Conservation (phyloP, 2,113 vertebrate genomes). For the Hippocampus abdominalis region DNA sequence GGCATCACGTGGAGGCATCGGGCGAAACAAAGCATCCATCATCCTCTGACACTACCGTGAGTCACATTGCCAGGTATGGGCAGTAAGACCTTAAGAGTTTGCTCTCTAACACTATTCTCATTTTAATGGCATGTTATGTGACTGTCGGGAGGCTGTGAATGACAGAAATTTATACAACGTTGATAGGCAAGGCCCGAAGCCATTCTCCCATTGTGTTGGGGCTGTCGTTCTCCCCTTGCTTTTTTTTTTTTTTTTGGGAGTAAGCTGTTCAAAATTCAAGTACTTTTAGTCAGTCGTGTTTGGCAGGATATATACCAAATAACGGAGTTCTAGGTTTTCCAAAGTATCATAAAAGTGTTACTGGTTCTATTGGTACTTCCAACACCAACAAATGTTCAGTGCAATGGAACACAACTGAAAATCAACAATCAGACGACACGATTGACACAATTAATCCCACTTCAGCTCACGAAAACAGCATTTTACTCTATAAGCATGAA, state of each 20-base stretch:
- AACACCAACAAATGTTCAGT: neutral
- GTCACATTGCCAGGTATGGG: conserved; percentile 16
- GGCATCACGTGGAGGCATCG: conserved; percentile 23
- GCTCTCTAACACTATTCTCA: conserved; percentile 19
- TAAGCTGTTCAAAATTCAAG: neutral
- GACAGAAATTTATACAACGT: conserved; percentile 21
- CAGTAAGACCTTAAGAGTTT: conserved; percentile 1
- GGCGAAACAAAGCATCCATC: conserved; percentile 21
- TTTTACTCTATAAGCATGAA: too few relatives aligned
- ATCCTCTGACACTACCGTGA: conserved; percentile 14
- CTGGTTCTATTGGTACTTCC: neutral
- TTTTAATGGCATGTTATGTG: conserved; percentile 32
- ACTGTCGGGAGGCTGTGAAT: conserved; percentile 31
- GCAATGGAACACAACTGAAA: neutral
- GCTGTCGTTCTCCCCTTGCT: neutral
- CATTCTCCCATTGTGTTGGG: conserved; percentile 1
- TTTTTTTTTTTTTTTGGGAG: neutral
- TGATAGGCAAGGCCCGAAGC: conserved; percentile 19
- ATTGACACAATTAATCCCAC: too few relatives aligned
- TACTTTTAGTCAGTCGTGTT: neutral
- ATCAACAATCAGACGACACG: neutral
- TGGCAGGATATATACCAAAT: neutral
- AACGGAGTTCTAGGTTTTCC: neutral
- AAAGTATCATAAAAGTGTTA: neutral
- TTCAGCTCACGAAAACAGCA: too few relatives aligned